Evolutionary conservation across 2,888 invertebrate species (phyloP), one percentile per base, ranked within the genome.

Genomic region (Galeruca laticollis): DNA sequence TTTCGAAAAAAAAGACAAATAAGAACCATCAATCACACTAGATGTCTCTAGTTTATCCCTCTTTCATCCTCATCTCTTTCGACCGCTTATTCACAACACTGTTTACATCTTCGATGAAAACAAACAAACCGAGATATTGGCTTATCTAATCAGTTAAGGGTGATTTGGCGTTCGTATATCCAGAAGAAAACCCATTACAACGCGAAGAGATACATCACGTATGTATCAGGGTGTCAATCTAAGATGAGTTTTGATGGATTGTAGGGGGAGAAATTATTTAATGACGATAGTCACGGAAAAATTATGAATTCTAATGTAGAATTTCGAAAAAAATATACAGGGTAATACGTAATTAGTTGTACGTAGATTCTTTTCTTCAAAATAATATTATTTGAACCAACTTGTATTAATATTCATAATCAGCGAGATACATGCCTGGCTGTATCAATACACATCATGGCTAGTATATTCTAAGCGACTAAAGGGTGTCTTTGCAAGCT

Each of bases 91-190:
- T 26, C 20, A 26, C 31, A n/a, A 54, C 21, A 54, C 54, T 54
- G 54, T 54, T 52, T 11, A 21, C 52, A 52, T 20, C 52, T 52
- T 26, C 26, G n/a, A 31, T n/a, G 31, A 54, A 26, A 33, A 33
- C 54, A 54, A 54, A 54, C 31, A 60, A 18, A 51, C 51, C 59
- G 18, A 66, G 40, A 66, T 66, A 59, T 66, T 59, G 66, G 66
- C 49, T 59, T 37, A 67, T 67, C 79, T 79, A 80, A 82, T 81
- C 82, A 79, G 79, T 80, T 79, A 79, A 81, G 80, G 81, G 78
- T 77, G 79, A 77, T 78, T 79, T 79, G 74, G 15, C 31, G 26
- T 13, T 54, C 13, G 21, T 26, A n/a, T 54, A n/a, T 11, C n/a
- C 11, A 31, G 31, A 21, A 21, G 49, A 20, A 51, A 51, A 51